Conservation (phyloP, 2,888 invertebrate genomes). For the Cephus pulcher region DNA sequence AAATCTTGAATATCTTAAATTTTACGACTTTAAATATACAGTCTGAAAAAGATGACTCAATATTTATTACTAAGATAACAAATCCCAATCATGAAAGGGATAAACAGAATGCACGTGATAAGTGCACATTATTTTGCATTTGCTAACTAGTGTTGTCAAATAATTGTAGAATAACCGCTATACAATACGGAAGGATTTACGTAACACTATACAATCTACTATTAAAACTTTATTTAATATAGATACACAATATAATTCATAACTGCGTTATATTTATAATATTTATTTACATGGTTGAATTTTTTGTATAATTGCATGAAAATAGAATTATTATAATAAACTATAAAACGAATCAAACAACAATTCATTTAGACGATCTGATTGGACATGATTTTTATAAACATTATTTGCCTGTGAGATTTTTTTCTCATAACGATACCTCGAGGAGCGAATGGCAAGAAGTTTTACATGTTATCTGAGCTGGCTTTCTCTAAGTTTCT, state of each 20-base stretch:
- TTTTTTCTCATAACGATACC: slow-evolving; percentile 18
- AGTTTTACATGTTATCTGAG: slow-evolving; percentile 30
- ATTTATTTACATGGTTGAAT: slow-evolving; percentile 54
- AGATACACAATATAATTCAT: slow-evolving; percentile 41
- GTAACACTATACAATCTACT: slow-evolving; percentile 24
- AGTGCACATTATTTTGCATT: background rate
- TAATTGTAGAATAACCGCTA: background rate
- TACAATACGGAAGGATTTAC: background rate
- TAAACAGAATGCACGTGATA: background rate
- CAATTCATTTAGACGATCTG: slow-evolving; percentile 46
- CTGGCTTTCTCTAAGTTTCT: slow-evolving; percentile 14
- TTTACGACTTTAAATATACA: background rate
- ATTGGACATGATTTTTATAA: slow-evolving; percentile 26
- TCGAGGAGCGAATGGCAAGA: slow-evolving; percentile 40
- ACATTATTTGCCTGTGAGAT: slow-evolving; percentile 25
- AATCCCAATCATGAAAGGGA: background rate
- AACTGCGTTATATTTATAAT: slow-evolving; percentile 44
- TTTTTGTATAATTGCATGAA: slow-evolving; percentile 47
- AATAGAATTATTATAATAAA: slow-evolving; percentile 58
- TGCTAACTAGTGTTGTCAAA: background rate
- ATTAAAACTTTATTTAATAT: slow-evolving; percentile 53
- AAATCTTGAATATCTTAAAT: background rate
- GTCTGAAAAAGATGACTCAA: background rate
- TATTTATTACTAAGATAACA: background rate
- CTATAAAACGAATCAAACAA: slow-evolving; percentile 62